Percentiles rank a stretch among this genome's conserved stretches.
Conservation (phyloP, 2,797 vertebrate genomes). For the Pelobates cultripes region DNA sequence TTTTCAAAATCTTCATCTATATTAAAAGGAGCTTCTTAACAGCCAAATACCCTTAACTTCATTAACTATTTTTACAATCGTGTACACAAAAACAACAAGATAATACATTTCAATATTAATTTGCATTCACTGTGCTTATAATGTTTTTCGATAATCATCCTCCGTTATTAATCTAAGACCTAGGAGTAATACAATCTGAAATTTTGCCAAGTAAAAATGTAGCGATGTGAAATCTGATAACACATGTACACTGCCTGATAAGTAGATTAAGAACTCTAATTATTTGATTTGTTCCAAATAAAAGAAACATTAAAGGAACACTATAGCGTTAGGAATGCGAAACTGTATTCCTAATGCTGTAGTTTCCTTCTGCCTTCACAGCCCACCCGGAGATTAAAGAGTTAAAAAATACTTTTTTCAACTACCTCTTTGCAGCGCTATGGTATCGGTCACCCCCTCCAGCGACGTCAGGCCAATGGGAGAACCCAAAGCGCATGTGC, state of each 20-base stretch:
- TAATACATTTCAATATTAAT: too few relatives aligned
- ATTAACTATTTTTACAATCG: slow-evolving; percentile 19
- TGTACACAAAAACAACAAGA: background rate
- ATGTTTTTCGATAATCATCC: too few relatives aligned
- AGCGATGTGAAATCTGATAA: background rate
- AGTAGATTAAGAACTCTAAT: background rate
- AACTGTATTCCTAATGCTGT: too few relatives aligned
- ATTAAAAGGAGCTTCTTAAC: slow-evolving; percentile 47
- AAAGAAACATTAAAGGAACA: background rate
- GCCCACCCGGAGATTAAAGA: too few relatives aligned
- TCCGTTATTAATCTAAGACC: background rate
- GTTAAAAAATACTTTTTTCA: too few relatives aligned
- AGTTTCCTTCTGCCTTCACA: too few relatives aligned
- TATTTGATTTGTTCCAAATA: background rate
- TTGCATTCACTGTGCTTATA: too few relatives aligned
- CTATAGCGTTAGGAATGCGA: too few relatives aligned
- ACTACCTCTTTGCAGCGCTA: too few relatives aligned
- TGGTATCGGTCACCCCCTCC: too few relatives aligned
- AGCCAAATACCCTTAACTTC: slow-evolving; percentile 46
- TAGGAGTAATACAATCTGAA: background rate
- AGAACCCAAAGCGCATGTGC: too few relatives aligned
- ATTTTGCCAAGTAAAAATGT: background rate
- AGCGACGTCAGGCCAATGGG: too few relatives aligned
- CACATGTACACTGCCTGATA: background rate
- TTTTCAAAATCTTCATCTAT: slow-evolving; percentile 47